Base-by-base conservation (phyloP, 2,888 invertebrate genomes). In the Limenitis camilla region DNA sequence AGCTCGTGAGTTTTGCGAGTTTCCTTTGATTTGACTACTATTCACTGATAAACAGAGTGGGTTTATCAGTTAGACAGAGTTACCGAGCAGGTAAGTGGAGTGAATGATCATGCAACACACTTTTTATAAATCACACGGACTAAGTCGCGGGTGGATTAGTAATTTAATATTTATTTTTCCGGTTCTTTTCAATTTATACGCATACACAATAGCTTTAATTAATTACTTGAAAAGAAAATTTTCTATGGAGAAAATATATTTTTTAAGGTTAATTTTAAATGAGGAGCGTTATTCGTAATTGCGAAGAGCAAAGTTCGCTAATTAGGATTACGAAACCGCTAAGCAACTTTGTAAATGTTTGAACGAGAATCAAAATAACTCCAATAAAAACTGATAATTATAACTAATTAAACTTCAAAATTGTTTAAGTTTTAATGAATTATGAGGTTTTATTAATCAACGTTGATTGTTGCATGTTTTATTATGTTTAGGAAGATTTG, bases 301-400 rank as follows among this genome's bases (percentile, higher is more conserved):
- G 66, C 58, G 60, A 58, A 58, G 61, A 61, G 64, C 62, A 68
- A 69, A 54, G 66, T 73, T 73, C 68, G 61, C 66, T 70, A 69
- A 74, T 74, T 71, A 72, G 59, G 56, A 53, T 61, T 52, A 62
- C 61, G 56, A 61, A 64, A 62, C 66, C 62, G 58, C 64, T 62
- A 65, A 69, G 61, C 66, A 66, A 61, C 62, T 62, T 64, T 60
- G 61, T 63, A 63, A 72, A 74, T 70, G 64, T 68, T 70, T 65
- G 62, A 68, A 63, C 56, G 63, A 59, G 46, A 66, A 68, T 62
- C 57, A 53, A 54, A 71, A 66, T 60, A 67, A 70, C 51, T 65
- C 68, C 66, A 67, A 66, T 68, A 68, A 68, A 64, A 61, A 54
- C 36, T 42, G 46, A 55, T 55, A 56, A 52, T 57, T 54, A 54